Evolutionary conservation across 2,113 vertebrate species (phyloP).

Genomic region (Mus spicilegus): DNA sequence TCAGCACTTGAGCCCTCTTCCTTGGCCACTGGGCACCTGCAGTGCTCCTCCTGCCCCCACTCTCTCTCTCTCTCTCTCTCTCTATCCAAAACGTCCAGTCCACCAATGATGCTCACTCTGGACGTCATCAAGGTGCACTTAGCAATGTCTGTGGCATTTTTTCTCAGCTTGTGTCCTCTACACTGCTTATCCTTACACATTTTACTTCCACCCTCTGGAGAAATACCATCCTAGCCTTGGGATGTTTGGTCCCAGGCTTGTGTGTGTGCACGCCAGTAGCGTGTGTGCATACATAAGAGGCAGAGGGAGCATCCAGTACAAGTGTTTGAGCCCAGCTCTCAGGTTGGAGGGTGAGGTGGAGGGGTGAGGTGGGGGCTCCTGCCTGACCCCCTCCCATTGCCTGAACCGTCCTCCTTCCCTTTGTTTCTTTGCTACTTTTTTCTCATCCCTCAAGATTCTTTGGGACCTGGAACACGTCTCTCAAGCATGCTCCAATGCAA

Average conservation of each 20-base stretch:
- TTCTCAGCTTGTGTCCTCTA: not conserved
- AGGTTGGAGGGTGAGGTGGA: not conserved
- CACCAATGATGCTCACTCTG: not conserved
- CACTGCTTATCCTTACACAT: not conserved
- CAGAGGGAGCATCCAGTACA: not conserved
- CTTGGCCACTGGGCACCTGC: not conserved
- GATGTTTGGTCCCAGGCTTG: not conserved
- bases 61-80: too few species aligned
- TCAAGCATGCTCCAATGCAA: not conserved
- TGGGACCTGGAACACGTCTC: not conserved
- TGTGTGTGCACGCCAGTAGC: not conserved
- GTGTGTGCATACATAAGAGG: not conserved
- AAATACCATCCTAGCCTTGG: not conserved
- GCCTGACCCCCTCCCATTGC: not conserved
- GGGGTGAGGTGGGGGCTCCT: not conserved
- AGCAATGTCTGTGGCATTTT: not conserved
- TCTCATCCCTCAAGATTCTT: not conserved
- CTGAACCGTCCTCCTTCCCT: not conserved
- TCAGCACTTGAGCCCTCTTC: not conserved
- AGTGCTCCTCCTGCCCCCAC: not conserved
- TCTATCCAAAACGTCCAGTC: not conserved
- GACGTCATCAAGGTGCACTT: fast-evolving
- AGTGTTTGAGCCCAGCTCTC: not conserved
- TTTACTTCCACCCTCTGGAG: not conserved
- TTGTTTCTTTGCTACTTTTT: fast-evolving